phyloP scores from a whole-genome alignment of 2,888 invertebrate genomes.

The Plemyria rubiginata region DNA sequence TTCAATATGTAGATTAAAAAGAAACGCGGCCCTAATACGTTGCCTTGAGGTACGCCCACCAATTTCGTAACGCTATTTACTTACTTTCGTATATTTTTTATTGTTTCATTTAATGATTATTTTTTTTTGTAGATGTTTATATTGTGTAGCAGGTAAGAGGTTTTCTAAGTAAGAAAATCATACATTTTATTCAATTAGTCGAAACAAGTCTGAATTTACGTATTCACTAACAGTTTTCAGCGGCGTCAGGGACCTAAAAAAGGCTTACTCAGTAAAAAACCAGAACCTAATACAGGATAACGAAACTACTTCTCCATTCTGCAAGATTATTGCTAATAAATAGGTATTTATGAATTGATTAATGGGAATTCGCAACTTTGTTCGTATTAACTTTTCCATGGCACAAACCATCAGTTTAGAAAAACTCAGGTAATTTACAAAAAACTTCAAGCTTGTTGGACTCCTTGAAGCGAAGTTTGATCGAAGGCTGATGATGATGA shows the following conservation, averaged over 20 bases:
- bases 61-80: conserved; percentile 39
- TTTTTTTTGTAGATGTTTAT: background rate
- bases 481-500: no score
- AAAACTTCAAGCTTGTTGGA: no score
- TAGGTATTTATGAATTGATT: no score
- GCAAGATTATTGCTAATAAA: background rate
- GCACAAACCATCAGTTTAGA: no score
- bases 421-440: no score
- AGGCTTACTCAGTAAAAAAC: background rate
- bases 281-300: background rate
- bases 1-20: conserved; percentile 55
- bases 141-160: background rate
- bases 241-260: background rate
- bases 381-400: no score
- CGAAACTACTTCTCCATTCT: background rate
- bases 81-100: conserved; percentile 14
- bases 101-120: conserved; percentile 13
- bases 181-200: background rate
- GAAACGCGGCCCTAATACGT: conserved; percentile 23
- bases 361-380: no score
- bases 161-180: background rate
- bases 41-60: conserved; percentile 43
- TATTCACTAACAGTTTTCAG: no score
- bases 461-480: no score
- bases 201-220: background rate